These are phyloP conservation scores for Ricordea florida DNA, from an alignment of 92 coral and sea anemone genomes.

Conservation along the genomic window DNA sequence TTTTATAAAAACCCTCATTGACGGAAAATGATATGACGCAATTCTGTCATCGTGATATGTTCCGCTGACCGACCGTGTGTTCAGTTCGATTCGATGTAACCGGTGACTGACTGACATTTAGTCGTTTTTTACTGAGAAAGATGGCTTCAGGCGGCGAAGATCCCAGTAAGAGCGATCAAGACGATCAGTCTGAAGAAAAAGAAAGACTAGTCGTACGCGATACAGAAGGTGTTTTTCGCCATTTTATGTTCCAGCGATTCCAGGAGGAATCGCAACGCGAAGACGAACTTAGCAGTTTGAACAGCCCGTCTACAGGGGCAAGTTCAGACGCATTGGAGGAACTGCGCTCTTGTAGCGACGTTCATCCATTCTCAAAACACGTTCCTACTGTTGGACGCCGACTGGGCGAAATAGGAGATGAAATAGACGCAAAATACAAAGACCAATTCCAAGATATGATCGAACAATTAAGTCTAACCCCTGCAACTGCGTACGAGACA, in stretches of 20 bases:
- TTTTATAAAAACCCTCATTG: too few relatives aligned
- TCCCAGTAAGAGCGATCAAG: constrained; percentile 17
- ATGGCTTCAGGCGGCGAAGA: constrained; percentile 68
- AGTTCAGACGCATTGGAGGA: constrained; percentile 99
- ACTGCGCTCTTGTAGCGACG: constrained; percentile 87
- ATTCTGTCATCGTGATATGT: too few relatives aligned
- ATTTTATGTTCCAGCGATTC: constrained; percentile 90
- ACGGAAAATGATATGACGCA: too few relatives aligned
- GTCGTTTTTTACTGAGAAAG: too few relatives aligned
- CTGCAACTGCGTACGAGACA: constrained; percentile 93
- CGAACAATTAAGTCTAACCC: constrained; percentile 79
- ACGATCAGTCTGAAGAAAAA: constrained; percentile 60
- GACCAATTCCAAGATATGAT: constrained; percentile 98
- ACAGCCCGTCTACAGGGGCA: constrained; percentile 65
- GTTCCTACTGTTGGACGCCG: constrained; percentile 85
- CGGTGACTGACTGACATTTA: too few relatives aligned
- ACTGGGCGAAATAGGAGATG: constrained; percentile 97
- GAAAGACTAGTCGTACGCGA: constrained; percentile 65
- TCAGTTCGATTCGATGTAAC: too few relatives aligned
- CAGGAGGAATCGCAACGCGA: constrained; percentile 81
- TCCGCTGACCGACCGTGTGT: too few relatives aligned
- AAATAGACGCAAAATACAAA: constrained; percentile 88
- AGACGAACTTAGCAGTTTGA: constrained; percentile 71
- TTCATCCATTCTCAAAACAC: constrained; percentile 64
- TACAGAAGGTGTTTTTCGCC: constrained; percentile 88